Conservation (phyloP, 2,888 invertebrate species). For the Polyploca ridens region DNA sequence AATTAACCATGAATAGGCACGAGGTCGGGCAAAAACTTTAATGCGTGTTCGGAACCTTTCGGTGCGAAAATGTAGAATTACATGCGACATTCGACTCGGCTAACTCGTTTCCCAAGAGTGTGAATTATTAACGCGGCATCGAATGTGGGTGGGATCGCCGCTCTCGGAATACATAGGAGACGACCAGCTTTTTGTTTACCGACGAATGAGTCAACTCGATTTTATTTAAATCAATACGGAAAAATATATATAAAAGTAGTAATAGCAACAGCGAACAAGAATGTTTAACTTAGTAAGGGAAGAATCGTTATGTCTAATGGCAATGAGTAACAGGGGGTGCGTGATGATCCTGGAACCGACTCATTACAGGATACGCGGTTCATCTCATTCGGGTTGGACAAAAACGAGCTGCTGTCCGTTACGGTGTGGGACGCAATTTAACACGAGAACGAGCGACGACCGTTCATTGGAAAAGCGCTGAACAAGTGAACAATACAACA, state of each 20-base stretch:
- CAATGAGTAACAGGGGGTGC: neutral
- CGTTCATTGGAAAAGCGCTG: conserved; percentile 75
- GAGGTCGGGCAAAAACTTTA: conserved; percentile 72
- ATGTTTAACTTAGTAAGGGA: no score
- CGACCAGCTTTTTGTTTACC: conserved; percentile 59
- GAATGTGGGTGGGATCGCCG: conserved; percentile 51
- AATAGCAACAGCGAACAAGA: no score
- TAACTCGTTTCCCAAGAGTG: conserved; percentile 56
- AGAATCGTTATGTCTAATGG: no score
- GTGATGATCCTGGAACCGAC: conserved; percentile 46
- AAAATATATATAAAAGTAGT: no score
- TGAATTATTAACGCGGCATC: conserved; percentile 72
- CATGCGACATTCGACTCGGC: conserved; percentile 65
- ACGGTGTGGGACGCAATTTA: conserved; percentile 77
- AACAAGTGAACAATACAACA: conserved; percentile 75
- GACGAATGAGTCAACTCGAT: conserved; percentile 52
- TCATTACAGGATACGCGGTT: conserved; percentile 75
- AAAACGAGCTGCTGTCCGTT: conserved; percentile 75
- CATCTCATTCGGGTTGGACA: conserved; percentile 69
- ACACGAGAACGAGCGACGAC: conserved; percentile 62
- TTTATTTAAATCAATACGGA: conserved; percentile 39
- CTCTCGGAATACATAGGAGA: conserved; percentile 48
- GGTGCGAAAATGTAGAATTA: conserved; percentile 74
- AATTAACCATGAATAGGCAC: conserved; percentile 72
- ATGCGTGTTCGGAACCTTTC: conserved; percentile 65